Percentiles rank a stretch among this genome's conserved stretches.
phyloP scores from a whole-genome alignment of 2,113 vertebrate genomes.

The Malurus alboscapulatus region DNA sequence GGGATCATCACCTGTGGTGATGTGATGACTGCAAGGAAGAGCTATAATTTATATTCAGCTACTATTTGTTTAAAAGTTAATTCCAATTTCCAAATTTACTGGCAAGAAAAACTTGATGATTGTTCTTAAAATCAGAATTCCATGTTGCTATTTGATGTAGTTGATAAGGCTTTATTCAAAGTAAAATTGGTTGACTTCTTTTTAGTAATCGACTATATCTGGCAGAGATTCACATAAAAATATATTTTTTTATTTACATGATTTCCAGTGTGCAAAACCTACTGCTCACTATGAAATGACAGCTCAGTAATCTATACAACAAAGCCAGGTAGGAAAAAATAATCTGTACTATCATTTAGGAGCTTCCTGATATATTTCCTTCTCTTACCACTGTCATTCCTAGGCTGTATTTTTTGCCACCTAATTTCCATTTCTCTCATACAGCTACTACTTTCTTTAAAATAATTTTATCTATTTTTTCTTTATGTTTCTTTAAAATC shows the following conservation, averaged over 20 bases:
- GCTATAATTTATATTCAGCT: background rate
- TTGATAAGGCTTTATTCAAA: background rate
- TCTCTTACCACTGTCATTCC: background rate
- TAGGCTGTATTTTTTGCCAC: background rate
- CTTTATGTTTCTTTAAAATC: background rate
- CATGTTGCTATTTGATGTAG: background rate
- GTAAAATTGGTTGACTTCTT: background rate
- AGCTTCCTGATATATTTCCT: background rate
- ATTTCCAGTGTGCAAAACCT: background rate
- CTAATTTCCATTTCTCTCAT: background rate
- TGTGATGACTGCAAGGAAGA: background rate
- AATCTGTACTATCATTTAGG: background rate
- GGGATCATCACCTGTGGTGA: background rate
- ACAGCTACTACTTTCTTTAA: background rate
- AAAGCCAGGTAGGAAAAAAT: background rate
- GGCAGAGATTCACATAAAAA: background rate
- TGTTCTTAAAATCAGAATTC: background rate
- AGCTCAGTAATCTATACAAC: background rate
- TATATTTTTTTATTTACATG: background rate
- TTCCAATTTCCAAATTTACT: background rate
- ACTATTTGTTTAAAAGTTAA: background rate
- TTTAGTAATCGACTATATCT: background rate
- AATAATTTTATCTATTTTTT: background rate
- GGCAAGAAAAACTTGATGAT: background rate
- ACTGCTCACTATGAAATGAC: background rate